Evolutionary conservation across 2,113 vertebrate genomes (phyloP).

Genomic region (Gracilinanus agilis): DNA sequence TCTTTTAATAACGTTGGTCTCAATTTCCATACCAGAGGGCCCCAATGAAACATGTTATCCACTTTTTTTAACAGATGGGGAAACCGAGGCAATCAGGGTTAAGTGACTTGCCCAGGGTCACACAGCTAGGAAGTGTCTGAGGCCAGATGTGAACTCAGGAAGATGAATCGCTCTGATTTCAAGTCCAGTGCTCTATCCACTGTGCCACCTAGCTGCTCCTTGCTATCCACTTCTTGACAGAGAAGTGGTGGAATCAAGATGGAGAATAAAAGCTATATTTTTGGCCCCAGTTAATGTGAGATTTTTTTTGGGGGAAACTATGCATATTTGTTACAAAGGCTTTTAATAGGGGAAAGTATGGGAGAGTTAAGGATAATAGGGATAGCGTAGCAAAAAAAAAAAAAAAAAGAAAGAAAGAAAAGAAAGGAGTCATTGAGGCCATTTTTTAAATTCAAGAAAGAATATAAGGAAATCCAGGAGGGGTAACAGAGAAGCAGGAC

Average conservation of each 20-base stretch:
- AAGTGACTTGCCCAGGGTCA: too few relatives aligned
- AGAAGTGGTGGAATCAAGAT: not conserved
- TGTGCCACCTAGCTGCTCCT: too few relatives aligned
- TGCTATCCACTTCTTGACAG: not conserved
- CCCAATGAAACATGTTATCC: not conserved
- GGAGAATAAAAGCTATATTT: not conserved
- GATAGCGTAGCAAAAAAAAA: not conserved
- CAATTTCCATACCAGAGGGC: not conserved
- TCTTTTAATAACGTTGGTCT: not conserved
- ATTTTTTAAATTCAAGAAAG: not conserved
- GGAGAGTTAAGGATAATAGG: not conserved
- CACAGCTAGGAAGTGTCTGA: too few relatives aligned
- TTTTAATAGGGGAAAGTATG: not conserved
- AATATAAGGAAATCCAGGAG: not conserved
- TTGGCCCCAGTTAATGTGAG: not conserved
- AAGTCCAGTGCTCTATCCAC: too few relatives aligned
- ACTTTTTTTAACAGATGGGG: not conserved
- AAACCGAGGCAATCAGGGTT: too few relatives aligned
- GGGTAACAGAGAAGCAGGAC: not conserved
- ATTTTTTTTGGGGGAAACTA: not conserved
- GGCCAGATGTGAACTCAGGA: too few relatives aligned
- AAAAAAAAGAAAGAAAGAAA: too few relatives aligned
- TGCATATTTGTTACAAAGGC: not conserved
- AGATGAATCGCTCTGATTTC: too few relatives aligned
- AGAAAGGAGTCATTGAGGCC: not conserved